These are phyloP conservation scores for Cynopterus brachyotis DNA, from an alignment of 2,113 vertebrate genomes.

Conservation along the genomic window DNA sequence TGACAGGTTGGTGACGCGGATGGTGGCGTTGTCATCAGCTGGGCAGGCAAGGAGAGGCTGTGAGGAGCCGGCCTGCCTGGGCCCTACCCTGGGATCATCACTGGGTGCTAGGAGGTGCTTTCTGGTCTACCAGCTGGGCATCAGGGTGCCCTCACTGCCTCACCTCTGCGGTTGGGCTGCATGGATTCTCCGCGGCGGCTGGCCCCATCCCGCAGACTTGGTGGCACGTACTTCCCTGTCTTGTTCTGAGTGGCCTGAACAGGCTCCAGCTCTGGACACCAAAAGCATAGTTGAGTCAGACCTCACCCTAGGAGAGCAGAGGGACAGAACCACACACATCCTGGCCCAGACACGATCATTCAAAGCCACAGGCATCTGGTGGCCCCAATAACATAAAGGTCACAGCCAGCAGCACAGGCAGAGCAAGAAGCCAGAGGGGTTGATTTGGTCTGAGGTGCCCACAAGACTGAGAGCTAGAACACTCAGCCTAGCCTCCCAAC, in stretches of 20 bases:
- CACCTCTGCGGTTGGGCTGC: constrained; percentile 96
- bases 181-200: constrained; percentile 94
- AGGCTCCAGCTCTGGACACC: constrained; percentile 88
- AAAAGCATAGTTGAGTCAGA: neutral
- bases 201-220: constrained; percentile 92
- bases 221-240: constrained; percentile 95
- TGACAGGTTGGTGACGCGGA: constrained; percentile 97
- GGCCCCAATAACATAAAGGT: neutral
- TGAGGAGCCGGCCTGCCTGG: neutral
- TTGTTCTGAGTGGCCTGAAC: constrained; percentile 91
- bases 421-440: rapidly evolving
- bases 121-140: rapidly evolving
- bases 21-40: constrained; percentile 98
- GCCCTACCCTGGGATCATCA: neutral
- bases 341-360: neutral
- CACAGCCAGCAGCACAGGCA: neutral
- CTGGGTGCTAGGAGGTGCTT: rapidly evolving
- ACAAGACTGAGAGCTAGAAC: rapidly evolving
- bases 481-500: neutral
- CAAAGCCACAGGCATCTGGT: neutral
- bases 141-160: rapidly evolving
- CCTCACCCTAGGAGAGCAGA: rapidly evolving
- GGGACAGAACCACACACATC: neutral
- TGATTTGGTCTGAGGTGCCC: neutral
- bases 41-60: rapidly evolving